These are phyloP conservation scores for Nasonia longicornis DNA, from an alignment of 1,140 invertebrate species.

Conservation along the genomic window DNA sequence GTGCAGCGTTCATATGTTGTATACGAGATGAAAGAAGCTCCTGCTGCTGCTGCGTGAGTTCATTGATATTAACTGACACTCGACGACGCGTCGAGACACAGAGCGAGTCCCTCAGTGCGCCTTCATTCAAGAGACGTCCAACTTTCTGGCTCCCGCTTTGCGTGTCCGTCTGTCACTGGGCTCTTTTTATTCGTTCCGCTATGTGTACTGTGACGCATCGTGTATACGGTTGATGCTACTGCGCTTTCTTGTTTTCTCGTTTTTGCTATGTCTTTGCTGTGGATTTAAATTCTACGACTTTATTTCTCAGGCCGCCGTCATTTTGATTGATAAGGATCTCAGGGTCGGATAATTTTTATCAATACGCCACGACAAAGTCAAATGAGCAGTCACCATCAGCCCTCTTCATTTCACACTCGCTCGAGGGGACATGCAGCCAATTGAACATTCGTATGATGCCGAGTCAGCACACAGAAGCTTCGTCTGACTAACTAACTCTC, in stretches of 20 bases:
- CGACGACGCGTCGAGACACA: neutral
- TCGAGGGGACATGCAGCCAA: neutral
- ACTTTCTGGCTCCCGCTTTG: neutral
- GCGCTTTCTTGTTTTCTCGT: too few relatives aligned
- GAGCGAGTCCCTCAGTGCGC: neutral
- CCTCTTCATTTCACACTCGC: neutral
- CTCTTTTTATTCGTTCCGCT: neutral
- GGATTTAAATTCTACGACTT: neutral
- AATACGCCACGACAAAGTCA: neutral
- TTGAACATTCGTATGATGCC: neutral
- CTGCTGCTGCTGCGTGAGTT: neutral
- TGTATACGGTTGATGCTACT: too few relatives aligned
- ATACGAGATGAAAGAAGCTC: neutral
- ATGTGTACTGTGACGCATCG: neutral
- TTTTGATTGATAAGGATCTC: too few relatives aligned
- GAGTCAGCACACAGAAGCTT: neutral
- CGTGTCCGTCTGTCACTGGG: neutral
- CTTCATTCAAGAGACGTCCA: neutral
- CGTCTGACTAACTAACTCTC: neutral
- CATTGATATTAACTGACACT: conserved; percentile 1
- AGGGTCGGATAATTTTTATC: too few relatives aligned
- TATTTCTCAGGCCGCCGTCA: too few relatives aligned
- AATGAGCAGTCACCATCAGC: neutral
- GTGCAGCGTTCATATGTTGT: neutral
- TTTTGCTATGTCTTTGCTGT: too few relatives aligned